Conservation (phyloP, 2,888 invertebrate species). For the Escarpia spicata region DNA sequence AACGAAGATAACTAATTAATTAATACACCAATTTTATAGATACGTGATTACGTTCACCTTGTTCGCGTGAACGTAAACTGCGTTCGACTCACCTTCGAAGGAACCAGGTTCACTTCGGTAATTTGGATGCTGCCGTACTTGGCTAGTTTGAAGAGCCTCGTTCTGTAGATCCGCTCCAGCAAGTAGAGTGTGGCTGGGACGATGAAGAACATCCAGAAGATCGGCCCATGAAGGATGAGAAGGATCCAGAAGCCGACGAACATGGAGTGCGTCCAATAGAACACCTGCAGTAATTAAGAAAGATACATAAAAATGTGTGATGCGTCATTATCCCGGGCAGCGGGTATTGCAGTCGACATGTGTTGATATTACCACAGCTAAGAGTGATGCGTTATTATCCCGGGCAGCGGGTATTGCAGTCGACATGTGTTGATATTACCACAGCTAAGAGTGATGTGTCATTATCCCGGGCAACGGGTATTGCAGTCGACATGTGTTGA, state of each 20-base stretch:
- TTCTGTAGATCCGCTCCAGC: conserved; percentile 69
- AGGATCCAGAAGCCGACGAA: conserved; percentile 87
- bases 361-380: no score
- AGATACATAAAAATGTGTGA: no score
- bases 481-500: no score
- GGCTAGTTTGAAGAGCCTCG: conserved; percentile 44
- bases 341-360: no score
- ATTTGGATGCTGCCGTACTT: conserved; percentile 83
- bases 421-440: no score
- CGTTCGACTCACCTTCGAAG: conserved; percentile 77
- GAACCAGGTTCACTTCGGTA: conserved; percentile 84
- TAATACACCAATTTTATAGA: no score
- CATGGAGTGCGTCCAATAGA: conserved; percentile 92
- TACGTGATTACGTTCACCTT: no score
- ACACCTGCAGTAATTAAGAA: conserved; percentile 71
- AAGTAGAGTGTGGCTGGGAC: conserved; percentile 82
- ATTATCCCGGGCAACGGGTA: no score
- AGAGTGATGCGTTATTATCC: no score
- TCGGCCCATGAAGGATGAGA: conserved; percentile 85
- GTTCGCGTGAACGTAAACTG: neutral
- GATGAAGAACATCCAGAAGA: conserved; percentile 95
- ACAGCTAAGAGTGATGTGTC: no score
- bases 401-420: no score
- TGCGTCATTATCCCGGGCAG: no score
- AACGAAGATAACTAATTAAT: neutral